phyloP scores from a whole-genome alignment of 2,797 vertebrate genomes.

The Petrocephalus sullivani region DNA sequence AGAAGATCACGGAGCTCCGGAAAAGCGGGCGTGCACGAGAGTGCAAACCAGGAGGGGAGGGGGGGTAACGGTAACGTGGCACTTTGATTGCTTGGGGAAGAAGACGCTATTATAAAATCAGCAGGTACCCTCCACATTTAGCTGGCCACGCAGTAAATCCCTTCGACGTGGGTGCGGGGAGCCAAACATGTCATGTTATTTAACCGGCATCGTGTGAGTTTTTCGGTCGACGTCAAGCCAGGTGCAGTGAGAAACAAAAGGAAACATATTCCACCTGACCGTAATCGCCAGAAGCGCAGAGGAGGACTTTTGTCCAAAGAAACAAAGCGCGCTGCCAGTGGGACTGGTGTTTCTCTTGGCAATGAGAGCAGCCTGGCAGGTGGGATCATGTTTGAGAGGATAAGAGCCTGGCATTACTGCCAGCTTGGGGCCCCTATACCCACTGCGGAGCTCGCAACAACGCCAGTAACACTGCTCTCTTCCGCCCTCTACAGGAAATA shows the following conservation, averaged over 20 bases:
- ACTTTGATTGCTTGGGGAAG: not conserved
- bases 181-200: not conserved
- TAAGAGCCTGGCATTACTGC: not conserved
- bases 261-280: not conserved
- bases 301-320: not conserved
- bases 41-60: not conserved
- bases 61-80: not conserved
- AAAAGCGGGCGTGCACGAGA: not conserved
- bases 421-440: not conserved
- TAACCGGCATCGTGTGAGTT: not conserved
- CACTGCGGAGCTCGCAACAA: not conserved
- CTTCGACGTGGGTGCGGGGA: not conserved
- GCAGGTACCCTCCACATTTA: not conserved
- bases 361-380: not conserved
- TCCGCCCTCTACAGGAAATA: slow-evolving; percentile 3
- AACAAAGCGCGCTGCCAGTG: not conserved
- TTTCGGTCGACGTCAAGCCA: not conserved
- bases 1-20: not conserved
- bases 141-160: not conserved
- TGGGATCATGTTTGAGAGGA: not conserved
- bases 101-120: not conserved
- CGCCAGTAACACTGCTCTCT: not conserved
- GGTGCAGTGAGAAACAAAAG: not conserved
- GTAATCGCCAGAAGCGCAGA: not conserved
- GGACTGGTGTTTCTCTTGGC: not conserved